A percentile compares a stretch with the other conserved stretches of the same genome.
These are phyloP conservation scores for Aythya baeri DNA, from an alignment of 2,113 vertebrate species.

Conservation along the genomic window DNA sequence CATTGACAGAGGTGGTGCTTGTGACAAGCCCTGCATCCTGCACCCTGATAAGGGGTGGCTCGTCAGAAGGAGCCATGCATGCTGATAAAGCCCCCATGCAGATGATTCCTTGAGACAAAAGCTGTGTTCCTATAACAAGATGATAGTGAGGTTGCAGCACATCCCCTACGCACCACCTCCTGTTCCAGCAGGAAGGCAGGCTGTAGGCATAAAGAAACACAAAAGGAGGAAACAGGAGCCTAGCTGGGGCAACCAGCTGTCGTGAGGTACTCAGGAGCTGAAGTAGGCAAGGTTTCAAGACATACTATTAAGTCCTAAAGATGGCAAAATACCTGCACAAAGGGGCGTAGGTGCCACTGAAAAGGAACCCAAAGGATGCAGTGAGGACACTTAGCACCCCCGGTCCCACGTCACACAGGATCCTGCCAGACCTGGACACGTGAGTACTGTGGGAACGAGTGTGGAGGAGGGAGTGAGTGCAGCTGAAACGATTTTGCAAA, in stretches of 20 bases:
- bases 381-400: not conserved
- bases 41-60: not conserved
- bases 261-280: rapidly evolving
- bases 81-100: not conserved
- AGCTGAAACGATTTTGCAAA: not conserved
- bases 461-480: not conserved
- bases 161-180: not conserved
- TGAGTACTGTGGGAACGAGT: rapidly evolving
- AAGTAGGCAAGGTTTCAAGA: not conserved
- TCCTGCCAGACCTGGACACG: not conserved
- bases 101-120: not conserved
- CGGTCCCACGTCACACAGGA: not conserved
- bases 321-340: not conserved
- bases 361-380: not conserved
- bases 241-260: not conserved
- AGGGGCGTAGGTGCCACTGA: not conserved
- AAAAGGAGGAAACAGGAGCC: not conserved
- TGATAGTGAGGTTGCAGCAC: not conserved
- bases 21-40: not conserved
- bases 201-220: not conserved
- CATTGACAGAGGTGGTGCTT: not conserved
- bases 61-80: not conserved
- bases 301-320: not conserved
- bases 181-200: not conserved
- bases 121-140: not conserved